phyloP scores from a whole-genome alignment of 2,113 vertebrate species.

The Lepidothrix coronata region DNA sequence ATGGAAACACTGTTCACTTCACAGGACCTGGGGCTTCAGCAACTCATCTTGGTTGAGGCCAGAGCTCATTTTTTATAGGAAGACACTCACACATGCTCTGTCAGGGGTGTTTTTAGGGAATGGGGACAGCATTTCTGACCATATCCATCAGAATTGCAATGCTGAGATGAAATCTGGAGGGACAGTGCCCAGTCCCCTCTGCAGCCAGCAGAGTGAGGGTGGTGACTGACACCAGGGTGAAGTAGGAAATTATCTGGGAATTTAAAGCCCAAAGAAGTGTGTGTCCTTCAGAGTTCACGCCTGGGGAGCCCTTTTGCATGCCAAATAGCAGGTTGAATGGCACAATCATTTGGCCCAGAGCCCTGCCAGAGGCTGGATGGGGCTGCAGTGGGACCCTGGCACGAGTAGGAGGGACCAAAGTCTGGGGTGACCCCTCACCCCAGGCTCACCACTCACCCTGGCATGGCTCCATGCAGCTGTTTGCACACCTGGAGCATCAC shows the following conservation, averaged over 20 bases:
- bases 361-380: not conserved
- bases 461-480: not conserved
- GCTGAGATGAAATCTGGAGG: not conserved
- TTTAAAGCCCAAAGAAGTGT: not conserved
- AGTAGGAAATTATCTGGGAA: not conserved
- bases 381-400: rapidly evolving
- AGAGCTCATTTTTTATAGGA: not conserved
- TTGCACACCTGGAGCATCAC: not conserved
- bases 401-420: not conserved
- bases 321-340: not conserved
- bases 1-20: not conserved
- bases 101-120: not conserved
- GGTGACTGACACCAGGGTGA: not conserved
- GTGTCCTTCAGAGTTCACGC: not conserved
- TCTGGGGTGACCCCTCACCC: not conserved
- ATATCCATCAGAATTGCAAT: not conserved
- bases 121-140: not conserved
- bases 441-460: rapidly evolving
- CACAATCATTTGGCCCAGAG: not conserved
- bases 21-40: not conserved
- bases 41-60: not conserved
- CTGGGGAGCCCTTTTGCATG: not conserved
- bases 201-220: no score
- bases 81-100: not conserved
- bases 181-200: not conserved